These are phyloP conservation scores for Gymnobelideus leadbeateri DNA, from an alignment of 2,113 vertebrate species.

Conservation along the genomic window DNA sequence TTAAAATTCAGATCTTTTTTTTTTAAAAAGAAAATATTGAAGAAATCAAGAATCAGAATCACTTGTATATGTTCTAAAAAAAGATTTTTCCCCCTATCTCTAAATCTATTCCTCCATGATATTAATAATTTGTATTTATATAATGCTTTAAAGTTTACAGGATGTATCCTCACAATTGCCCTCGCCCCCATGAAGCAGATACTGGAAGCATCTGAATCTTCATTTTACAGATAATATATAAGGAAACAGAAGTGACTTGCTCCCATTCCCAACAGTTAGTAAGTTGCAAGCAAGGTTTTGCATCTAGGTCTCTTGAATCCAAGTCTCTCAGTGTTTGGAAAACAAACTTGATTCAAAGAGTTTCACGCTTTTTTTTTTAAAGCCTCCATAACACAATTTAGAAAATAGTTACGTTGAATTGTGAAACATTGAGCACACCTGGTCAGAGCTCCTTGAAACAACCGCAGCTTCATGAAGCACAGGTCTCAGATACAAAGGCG, in stretches of 20 bases:
- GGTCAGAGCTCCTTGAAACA: neutral
- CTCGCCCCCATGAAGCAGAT: neutral
- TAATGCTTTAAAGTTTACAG: neutral
- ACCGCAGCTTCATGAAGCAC: neutral
- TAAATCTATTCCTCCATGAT: neutral
- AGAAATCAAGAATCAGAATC: neutral
- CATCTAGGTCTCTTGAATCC: neutral
- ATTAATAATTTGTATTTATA: neutral
- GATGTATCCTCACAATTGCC: neutral
- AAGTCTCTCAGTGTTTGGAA: neutral
- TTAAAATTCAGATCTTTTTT: neutral
- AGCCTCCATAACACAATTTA: neutral
- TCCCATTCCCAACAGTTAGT: neutral
- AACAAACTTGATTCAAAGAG: neutral
- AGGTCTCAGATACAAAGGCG: neutral
- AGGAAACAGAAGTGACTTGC: neutral
- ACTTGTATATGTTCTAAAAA: neutral
- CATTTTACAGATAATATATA: neutral
- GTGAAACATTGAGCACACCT: conserved; percentile 26
- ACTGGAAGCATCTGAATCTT: neutral
- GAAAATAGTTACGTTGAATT: conserved; percentile 10
- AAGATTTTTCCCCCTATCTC: neutral
- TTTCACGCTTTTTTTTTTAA: neutral
- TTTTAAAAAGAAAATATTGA: conserved; percentile 16
- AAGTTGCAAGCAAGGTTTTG: neutral